Evolutionary conservation across 2,888 invertebrate genomes (phyloP), one percentile per base, ranked within the genome.

Genomic region (Parelbella ahira): DNA sequence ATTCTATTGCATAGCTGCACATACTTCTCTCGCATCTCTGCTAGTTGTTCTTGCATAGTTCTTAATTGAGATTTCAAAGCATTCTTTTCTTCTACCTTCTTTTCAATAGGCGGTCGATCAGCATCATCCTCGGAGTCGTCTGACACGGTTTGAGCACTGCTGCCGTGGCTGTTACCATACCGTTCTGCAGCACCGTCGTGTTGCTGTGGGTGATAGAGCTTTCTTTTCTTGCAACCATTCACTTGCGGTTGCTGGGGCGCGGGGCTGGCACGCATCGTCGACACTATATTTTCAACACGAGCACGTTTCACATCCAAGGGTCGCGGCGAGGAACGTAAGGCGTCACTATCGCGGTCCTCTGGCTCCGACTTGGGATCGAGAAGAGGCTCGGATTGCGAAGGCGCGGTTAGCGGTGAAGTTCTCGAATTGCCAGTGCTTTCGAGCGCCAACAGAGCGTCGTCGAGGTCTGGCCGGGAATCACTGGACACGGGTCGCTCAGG

Each of bases 201-300:
- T 68, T 97, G 97, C 76, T 97, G 97, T 5, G 98, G 98, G 66
- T 97, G 97, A 71, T 97, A 97, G 15, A 97, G 89, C 80, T 98
- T 98, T 30, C 98, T 91, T 80, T 98, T 98, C 78, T 97, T 97
- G 82, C 97, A 97, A 32, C 97, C 97, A 81, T 97, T 97, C 56
- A 95, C 94, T 73, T 93, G 92, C 0, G 91, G 90, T 56, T 90
- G 90, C 45, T 80, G 90, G 10, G 93, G 93, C 49, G 93, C 94
- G 21, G 95, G 95, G 69, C 95, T 95, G 51, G 94, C 93, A 50
- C 96, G 91, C 95, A 97, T 97, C 53, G 94, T 94, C 55, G 95
- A 96, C 60, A 97, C 96, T 63, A 98, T 97, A 78, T 96, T 97
- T 86, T 98, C 97, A 53, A 97, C 97, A 57, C 97, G 92, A 25